phyloP scores from a whole-genome alignment of 2,888 invertebrate genomes.

The Ellobium chinense region DNA sequence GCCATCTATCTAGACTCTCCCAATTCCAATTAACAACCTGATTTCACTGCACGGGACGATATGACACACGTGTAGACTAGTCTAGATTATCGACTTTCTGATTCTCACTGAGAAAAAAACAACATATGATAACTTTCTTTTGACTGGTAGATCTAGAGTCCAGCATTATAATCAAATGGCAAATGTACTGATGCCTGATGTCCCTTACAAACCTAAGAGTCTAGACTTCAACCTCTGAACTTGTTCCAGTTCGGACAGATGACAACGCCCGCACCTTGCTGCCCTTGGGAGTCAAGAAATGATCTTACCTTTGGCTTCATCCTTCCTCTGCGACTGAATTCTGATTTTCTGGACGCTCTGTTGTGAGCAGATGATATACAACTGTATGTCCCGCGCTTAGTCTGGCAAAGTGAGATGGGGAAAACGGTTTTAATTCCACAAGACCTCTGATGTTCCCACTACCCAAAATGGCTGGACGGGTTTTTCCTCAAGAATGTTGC shows the following conservation, averaged over 20 bases:
- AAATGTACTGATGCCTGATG: neutral
- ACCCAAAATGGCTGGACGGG: constrained; percentile 42
- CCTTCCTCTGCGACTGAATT: neutral
- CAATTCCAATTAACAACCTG: too few relatives aligned
- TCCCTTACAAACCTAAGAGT: neutral
- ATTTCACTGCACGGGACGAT: too few relatives aligned
- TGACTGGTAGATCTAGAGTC: too few relatives aligned
- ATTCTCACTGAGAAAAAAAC: too few relatives aligned
- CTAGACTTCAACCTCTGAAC: neutral
- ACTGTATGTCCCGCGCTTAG: too few relatives aligned
- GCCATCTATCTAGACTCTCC: too few relatives aligned
- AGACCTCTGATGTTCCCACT: neutral
- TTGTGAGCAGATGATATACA: too few relatives aligned
- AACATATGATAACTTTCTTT: too few relatives aligned
- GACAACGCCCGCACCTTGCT: constrained; percentile 19
- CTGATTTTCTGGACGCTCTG: too few relatives aligned
- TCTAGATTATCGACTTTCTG: too few relatives aligned
- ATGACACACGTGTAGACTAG: too few relatives aligned
- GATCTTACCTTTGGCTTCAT: constrained; percentile 28
- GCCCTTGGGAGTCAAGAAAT: constrained; percentile 13
- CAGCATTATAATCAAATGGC: neutral
- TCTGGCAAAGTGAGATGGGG: neutral
- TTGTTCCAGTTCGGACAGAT: neutral
- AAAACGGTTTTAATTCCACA: neutral
- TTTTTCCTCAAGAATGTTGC: constrained; percentile 35